phyloP scores from a whole-genome alignment of 2,113 vertebrate species.

The Rhinolophus sinicus region DNA sequence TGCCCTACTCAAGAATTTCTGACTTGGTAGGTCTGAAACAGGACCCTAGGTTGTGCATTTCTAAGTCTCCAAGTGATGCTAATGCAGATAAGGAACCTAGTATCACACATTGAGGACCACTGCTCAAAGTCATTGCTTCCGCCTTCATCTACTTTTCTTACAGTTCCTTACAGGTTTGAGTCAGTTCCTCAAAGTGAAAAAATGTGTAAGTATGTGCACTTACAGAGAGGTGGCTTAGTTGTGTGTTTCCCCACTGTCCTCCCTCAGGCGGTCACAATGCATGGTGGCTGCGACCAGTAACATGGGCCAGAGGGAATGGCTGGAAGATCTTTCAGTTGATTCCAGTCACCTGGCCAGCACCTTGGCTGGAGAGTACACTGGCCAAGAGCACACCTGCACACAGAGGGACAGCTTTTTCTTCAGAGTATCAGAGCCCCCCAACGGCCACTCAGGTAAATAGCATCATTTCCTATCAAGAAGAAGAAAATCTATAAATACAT shows the following conservation, averaged over 20 bases:
- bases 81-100: neutral
- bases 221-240: neutral
- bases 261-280: neutral
- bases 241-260: neutral
- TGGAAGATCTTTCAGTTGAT: neutral
- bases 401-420: neutral
- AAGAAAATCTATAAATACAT: neutral
- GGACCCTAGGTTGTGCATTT: neutral
- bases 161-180: neutral
- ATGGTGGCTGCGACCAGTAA: neutral
- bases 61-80: neutral
- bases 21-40: neutral
- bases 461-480: neutral
- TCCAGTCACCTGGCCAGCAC: neutral
- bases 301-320: neutral
- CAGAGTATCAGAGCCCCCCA: neutral
- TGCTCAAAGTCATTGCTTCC: neutral
- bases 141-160: neutral
- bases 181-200: neutral
- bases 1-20: neutral
- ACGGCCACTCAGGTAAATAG: neutral
- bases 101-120: neutral
- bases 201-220: neutral
- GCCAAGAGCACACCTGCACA: neutral
- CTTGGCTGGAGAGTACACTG: neutral